A percentile compares a stretch with the other conserved stretches of the same genome.
These are phyloP conservation scores for Eonycteris spelaea DNA, from an alignment of 2,113 vertebrate genomes.

Conservation along the genomic window DNA sequence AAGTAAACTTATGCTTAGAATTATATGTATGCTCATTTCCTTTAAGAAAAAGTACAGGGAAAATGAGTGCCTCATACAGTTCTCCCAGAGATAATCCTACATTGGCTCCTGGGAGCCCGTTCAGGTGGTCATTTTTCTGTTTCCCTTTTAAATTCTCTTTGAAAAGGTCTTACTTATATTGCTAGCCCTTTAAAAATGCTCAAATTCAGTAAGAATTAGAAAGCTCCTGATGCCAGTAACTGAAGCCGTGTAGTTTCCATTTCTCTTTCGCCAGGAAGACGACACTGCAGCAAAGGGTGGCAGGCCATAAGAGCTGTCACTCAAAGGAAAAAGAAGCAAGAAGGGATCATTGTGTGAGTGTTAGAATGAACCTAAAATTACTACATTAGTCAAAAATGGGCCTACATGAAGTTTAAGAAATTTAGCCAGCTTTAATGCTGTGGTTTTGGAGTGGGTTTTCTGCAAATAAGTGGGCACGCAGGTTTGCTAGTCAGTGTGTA, in stretches of 20 bases:
- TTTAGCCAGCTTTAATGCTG: neutral
- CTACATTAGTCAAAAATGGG: accelerated
- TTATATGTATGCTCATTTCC: neutral
- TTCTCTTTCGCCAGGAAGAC: neutral
- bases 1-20: neutral
- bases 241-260: accelerated
- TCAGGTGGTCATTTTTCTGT: neutral
- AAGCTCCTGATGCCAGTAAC: neutral
- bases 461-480: accelerated
- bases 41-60: neutral
- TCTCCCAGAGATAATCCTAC: neutral
- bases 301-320: too few relatives aligned
- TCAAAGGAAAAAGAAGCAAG: neutral
- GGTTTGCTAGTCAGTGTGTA: neutral
- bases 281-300: neutral
- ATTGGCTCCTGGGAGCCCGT: too few relatives aligned
- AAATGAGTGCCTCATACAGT: neutral
- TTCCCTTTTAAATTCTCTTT: neutral
- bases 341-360: neutral
- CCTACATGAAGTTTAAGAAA: accelerated
- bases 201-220: neutral
- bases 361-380: neutral
- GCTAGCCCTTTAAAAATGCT: neutral
- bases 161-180: neutral
- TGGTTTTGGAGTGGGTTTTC: neutral